phyloP scores from a whole-genome alignment of 2,888 invertebrate genomes.

The Cyrtodaria siliqua region DNA sequence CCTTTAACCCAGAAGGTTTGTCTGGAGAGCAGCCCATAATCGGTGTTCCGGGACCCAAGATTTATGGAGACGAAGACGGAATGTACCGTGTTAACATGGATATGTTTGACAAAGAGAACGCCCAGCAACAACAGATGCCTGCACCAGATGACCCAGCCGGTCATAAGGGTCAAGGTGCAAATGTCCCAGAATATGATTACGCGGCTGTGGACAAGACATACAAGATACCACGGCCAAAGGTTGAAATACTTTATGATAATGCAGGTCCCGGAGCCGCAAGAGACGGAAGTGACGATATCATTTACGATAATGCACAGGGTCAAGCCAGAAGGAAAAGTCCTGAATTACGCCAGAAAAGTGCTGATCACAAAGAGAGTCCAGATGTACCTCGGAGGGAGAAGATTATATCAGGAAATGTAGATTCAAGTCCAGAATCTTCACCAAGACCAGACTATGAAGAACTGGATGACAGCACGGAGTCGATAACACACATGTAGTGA shows the following conservation, averaged over 20 bases:
- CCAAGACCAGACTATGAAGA: conserved; percentile 11
- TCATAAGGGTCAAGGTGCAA: no score
- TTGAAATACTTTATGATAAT: conserved; percentile 13
- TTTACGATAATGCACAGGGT: no score
- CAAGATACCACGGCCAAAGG: conserved; percentile 2
- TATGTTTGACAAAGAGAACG: conserved; percentile 15
- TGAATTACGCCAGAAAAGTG: no score
- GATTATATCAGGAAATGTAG: conserved; percentile 3
- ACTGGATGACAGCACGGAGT: not conserved
- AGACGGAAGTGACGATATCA: no score
- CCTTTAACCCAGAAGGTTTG: conserved; percentile 44
- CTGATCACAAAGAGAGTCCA: no score
- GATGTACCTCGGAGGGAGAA: not conserved
- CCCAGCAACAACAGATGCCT: no score
- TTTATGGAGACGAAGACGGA: conserved; percentile 16
- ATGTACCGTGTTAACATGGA: conserved; percentile 18
- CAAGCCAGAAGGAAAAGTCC: no score
- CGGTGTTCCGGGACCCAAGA: not conserved
- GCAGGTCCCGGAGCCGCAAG: not conserved
- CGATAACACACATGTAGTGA: no score
- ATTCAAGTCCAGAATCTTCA: not conserved
- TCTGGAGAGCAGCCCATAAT: not conserved
- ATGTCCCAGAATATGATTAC: conserved; percentile 22
- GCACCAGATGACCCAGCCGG: no score
- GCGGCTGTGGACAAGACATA: no score